phyloP scores from a whole-genome alignment of 2,888 invertebrate species.

The Cactoblastis cactorum region DNA sequence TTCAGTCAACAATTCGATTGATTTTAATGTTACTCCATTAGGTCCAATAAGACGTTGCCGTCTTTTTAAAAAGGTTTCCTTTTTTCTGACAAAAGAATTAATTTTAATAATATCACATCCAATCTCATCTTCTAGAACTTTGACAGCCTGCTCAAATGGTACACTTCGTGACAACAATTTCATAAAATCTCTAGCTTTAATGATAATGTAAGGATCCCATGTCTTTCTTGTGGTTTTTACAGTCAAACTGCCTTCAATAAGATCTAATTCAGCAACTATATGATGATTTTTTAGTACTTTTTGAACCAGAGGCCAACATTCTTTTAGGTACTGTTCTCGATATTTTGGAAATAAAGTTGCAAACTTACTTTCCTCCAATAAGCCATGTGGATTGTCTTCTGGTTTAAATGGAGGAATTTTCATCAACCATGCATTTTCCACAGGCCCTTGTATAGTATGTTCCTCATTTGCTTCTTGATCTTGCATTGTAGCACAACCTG shows the following conservation, averaged over 20 bases:
- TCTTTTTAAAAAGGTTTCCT: slow-evolving; percentile 96
- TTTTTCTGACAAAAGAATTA: slow-evolving; percentile 91
- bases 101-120: slow-evolving; percentile 98
- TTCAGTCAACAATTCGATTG: slow-evolving; percentile 96
- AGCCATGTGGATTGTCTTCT: slow-evolving; percentile 92
- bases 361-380: slow-evolving; percentile 96
- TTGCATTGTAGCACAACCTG: slow-evolving; percentile 29
- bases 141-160: slow-evolving; percentile 95
- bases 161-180: slow-evolving; percentile 97
- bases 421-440: slow-evolving; percentile 92
- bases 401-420: slow-evolving; percentile 92
- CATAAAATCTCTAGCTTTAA: slow-evolving; percentile 97
- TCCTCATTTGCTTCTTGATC: slow-evolving; percentile 41
- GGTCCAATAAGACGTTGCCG: slow-evolving; percentile 97
- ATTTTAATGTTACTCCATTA: slow-evolving; percentile 98
- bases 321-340: slow-evolving; percentile 95
- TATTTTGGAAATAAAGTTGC: slow-evolving; percentile 98
- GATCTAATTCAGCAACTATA: slow-evolving; percentile 92
- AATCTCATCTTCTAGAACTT: slow-evolving; percentile 92
- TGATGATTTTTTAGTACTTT: slow-evolving; percentile 89
- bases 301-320: slow-evolving; percentile 97
- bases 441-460: slow-evolving; percentile 69
- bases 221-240: slow-evolving; percentile 97
- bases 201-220: slow-evolving; percentile 98
- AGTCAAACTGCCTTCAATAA: slow-evolving; percentile 95